phyloP scores from a whole-genome alignment of 1,140 invertebrate species.

The Sweltsa coloradensis region DNA sequence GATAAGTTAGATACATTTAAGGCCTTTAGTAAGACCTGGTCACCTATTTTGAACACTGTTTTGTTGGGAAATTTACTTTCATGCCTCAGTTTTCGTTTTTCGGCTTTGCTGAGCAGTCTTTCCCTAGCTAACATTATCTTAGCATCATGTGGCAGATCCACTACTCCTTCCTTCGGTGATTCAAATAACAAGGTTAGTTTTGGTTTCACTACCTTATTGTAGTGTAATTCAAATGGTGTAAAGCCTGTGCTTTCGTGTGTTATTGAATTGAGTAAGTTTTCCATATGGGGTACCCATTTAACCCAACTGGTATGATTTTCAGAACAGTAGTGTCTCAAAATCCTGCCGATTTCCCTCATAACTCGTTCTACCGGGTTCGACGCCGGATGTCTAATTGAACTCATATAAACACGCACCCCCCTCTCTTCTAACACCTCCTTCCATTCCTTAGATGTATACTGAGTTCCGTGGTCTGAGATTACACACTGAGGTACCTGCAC shows the following conservation, averaged over 20 bases:
- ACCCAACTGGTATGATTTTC: neutral
- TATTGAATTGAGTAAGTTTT: neutral
- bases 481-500: neutral
- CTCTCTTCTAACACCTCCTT: neutral
- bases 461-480: neutral
- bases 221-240: conserved; percentile 2
- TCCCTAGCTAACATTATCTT: no score
- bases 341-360: neutral
- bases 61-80: no score
- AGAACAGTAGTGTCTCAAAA: neutral
- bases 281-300: neutral
- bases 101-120: no score
- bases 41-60: no score
- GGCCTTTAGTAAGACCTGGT: no score
- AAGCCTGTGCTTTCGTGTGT: neutral
- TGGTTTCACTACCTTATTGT: no score
- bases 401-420: neutral
- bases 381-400: neutral
- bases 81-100: no score
- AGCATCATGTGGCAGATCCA: no score
- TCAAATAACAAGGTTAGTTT: no score
- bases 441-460: neutral
- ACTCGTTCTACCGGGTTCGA: neutral
- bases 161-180: no score
- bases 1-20: no score